Evolutionary conservation across 2,797 vertebrate genomes (phyloP).

Genomic region (Sphenodon punctatus): DNA sequence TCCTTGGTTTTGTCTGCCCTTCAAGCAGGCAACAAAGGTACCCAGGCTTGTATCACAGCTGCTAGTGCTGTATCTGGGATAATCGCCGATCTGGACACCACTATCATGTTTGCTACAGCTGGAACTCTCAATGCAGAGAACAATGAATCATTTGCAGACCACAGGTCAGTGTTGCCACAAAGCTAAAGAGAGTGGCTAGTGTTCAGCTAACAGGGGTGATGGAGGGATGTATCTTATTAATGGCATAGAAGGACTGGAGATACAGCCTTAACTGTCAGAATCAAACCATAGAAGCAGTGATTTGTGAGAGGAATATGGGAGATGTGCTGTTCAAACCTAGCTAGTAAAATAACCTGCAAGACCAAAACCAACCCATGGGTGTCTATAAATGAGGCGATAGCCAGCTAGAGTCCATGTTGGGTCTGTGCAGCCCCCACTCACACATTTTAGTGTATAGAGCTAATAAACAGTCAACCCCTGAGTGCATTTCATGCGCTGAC

Average conservation of each 20-base stretch:
- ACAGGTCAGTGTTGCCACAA: slow-evolving; percentile 81
- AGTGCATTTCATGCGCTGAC: too few species aligned
- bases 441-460: too few species aligned
- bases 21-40: slow-evolving; percentile 98
- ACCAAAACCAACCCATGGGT: too few species aligned
- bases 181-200: fast-evolving
- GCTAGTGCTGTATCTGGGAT: slow-evolving; percentile 95
- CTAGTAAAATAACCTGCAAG: not conserved
- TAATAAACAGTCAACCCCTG: too few species aligned
- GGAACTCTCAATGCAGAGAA: slow-evolving; percentile 95
- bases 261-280: not conserved
- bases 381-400: too few species aligned
- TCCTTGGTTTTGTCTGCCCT: slow-evolving; percentile 95
- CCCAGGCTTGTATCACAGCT: slow-evolving; percentile 97
- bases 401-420: too few species aligned
- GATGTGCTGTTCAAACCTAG: not conserved
- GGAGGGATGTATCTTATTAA: not conserved
- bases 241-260: not conserved
- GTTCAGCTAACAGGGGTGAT: not conserved
- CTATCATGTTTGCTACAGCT: slow-evolving; percentile 98
- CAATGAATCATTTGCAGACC: slow-evolving; percentile 96
- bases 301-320: not conserved
- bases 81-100: slow-evolving; percentile 97
- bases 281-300: not conserved
- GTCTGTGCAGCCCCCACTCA: too few species aligned